These are phyloP conservation scores for Anolis carolinensis DNA, from an alignment of 2,113 vertebrate genomes.

Conservation along the genomic window DNA sequence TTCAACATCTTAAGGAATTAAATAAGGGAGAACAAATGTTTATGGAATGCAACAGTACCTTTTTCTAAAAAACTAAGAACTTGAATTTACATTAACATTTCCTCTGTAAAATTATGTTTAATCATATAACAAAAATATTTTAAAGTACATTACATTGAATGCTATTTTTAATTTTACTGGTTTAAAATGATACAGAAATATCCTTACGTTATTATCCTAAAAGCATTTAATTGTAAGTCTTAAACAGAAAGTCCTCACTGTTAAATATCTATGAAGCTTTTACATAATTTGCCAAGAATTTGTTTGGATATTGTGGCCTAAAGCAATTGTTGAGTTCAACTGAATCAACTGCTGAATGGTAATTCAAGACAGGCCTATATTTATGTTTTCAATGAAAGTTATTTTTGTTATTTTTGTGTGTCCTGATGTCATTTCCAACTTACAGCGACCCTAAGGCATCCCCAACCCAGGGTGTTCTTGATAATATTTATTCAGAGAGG, in stretches of 20 bases:
- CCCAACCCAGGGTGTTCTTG: slow-evolving; percentile 5
- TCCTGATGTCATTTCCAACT: too few relatives aligned
- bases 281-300: slow-evolving; percentile 41
- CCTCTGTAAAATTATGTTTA: not conserved
- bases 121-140: not conserved
- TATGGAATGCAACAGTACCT: slow-evolving; percentile 19
- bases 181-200: slow-evolving; percentile 38
- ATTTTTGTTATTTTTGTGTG: too few relatives aligned
- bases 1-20: slow-evolving; percentile 3
- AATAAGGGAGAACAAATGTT: not conserved
- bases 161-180: slow-evolving; percentile 57
- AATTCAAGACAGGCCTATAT: too few relatives aligned
- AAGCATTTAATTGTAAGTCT: not conserved
- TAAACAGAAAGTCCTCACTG: not conserved
- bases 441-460: too few relatives aligned
- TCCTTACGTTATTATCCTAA: not conserved
- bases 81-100: slow-evolving; percentile 41
- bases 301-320: slow-evolving; percentile 22
- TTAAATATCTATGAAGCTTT: slow-evolving; percentile 51
- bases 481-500: not conserved
- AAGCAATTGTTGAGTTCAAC: not conserved
- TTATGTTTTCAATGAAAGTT: too few relatives aligned
- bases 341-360: too few relatives aligned
- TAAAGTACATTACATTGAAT: slow-evolving; percentile 1
- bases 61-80: slow-evolving; percentile 36